These are phyloP conservation scores for Apis cerana DNA, from an alignment of 1,140 invertebrate genomes.

Conservation along the genomic window DNA sequence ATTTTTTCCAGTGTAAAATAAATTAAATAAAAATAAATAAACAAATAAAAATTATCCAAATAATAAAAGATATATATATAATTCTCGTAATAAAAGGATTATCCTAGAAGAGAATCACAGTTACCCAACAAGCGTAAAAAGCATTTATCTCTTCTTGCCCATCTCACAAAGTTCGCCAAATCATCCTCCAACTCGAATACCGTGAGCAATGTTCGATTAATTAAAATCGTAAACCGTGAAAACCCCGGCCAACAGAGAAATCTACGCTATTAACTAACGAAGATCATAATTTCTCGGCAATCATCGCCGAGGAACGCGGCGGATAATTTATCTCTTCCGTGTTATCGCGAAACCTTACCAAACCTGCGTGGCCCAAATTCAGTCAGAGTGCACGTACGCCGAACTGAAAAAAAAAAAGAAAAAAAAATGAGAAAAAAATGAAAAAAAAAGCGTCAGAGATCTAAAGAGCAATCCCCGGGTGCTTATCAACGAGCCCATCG, in stretches of 20 bases:
- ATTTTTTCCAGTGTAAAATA: too few species aligned
- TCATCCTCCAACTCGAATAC: neutral
- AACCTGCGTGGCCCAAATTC: constrained; percentile 27
- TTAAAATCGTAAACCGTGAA: neutral
- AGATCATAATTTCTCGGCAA: neutral
- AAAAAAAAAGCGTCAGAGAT: constrained; percentile 3
- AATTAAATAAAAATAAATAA: too few species aligned
- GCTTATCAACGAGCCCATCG: constrained; percentile 43
- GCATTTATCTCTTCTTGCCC: neutral
- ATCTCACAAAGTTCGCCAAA: neutral
- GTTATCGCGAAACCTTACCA: constrained; percentile 14
- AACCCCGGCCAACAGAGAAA: neutral
- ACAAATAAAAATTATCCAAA: too few species aligned
- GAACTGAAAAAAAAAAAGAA: neutral
- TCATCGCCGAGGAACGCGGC: neutral
- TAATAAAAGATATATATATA: neutral
- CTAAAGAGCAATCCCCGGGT: constrained; percentile 31
- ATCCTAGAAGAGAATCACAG: neutral
- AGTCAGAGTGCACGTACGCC: neutral
- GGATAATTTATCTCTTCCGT: constrained; percentile 7
- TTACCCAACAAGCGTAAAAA: neutral
- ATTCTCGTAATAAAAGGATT: neutral
- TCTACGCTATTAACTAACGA: neutral
- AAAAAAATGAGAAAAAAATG: neutral
- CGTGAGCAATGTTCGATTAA: neutral